Evolutionary conservation across 1,140 invertebrate species (phyloP).

Genomic region (Camponotus pennsylvanicus): DNA sequence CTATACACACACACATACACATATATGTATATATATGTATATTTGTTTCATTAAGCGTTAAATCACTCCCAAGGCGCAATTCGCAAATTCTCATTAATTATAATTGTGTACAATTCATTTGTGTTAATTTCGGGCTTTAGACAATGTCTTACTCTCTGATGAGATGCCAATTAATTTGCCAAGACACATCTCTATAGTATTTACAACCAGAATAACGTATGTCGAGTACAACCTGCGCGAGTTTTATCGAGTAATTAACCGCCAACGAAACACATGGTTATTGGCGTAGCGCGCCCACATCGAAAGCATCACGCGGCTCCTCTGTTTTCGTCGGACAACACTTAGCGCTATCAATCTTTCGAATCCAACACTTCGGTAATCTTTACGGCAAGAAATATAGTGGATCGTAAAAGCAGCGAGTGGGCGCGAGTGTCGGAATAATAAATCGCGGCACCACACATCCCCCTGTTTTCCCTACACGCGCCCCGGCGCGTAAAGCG

Average conservation of each 20-base stretch:
- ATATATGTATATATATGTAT: no score
- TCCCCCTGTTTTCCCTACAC: constrained; percentile 49
- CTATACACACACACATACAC: no score
- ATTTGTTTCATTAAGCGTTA: not conserved
- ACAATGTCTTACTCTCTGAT: not conserved
- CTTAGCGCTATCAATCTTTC: constrained; percentile 47
- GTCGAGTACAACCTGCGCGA: not conserved
- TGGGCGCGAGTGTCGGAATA: constrained; percentile 65
- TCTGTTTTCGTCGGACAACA: constrained; percentile 40
- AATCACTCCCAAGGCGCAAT: not conserved
- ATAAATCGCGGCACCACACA: constrained; percentile 64
- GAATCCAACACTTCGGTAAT: constrained; percentile 56
- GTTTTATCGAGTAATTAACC: constrained; percentile 54
- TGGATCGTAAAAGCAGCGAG: constrained; percentile 52
- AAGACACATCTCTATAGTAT: not conserved
- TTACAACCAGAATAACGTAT: not conserved
- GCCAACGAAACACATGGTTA: constrained; percentile 37
- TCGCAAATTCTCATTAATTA: not conserved
- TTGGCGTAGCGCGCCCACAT: constrained; percentile 15
- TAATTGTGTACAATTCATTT: not conserved
- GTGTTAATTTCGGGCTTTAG: not conserved
- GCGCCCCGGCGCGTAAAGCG: constrained; percentile 61
- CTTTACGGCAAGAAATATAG: constrained; percentile 65
- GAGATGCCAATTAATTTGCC: constrained; percentile 17
- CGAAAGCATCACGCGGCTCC: constrained; percentile 19